A percentile compares a stretch with the other conserved stretches of the same genome.
These are phyloP conservation scores for Eumaeus atala DNA, from an alignment of 1,140 invertebrate genomes.

Conservation along the genomic window DNA sequence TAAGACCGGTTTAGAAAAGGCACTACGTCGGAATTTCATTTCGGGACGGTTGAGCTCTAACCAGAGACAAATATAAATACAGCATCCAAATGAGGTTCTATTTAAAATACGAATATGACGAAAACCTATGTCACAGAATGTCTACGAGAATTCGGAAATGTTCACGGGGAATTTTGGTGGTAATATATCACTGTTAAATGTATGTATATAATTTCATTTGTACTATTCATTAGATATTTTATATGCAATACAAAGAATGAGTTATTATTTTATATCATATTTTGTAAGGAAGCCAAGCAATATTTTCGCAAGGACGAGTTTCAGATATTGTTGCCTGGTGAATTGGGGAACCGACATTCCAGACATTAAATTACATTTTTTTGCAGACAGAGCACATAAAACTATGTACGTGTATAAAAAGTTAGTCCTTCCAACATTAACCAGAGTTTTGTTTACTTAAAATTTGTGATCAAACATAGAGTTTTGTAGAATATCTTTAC, in stretches of 20 bases:
- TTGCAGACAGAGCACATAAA: too few relatives aligned
- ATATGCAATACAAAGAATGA: too few relatives aligned
- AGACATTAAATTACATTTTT: too few relatives aligned
- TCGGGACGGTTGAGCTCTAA: constrained; percentile 9
- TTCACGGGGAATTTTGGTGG: not conserved
- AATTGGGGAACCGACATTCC: too few relatives aligned
- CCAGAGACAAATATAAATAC: constrained; percentile 10
- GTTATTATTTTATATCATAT: too few relatives aligned
- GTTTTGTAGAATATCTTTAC: not conserved
- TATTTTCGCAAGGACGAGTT: too few relatives aligned
- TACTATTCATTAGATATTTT: not conserved
- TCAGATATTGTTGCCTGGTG: too few relatives aligned
- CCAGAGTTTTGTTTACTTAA: too few relatives aligned
- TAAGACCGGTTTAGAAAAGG: constrained; percentile 1
- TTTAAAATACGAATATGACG: not conserved
- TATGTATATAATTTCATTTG: not conserved
- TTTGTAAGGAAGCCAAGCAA: too few relatives aligned
- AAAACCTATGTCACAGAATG: not conserved
- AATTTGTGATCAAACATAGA: not conserved
- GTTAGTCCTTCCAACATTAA: too few relatives aligned
- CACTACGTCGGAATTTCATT: constrained; percentile 4
- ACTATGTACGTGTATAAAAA: too few relatives aligned
- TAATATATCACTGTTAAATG: not conserved
- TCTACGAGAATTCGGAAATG: not conserved
- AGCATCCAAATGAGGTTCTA: constrained; percentile 3